Conservation (phyloP, 23 tunicate genomes). For the Halocynthia aurantium region DNA sequence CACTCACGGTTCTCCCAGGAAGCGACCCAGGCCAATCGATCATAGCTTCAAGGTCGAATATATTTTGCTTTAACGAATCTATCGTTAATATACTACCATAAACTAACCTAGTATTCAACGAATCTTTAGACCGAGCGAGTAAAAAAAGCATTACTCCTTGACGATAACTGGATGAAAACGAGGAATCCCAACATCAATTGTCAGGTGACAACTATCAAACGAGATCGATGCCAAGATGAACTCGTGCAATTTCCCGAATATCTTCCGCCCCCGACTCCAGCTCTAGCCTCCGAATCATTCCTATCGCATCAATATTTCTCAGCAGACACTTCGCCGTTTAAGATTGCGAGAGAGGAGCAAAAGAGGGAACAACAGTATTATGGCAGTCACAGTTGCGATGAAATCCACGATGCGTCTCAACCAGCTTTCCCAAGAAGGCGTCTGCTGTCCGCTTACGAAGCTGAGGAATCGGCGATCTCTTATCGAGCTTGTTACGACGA, state of each 20-base stretch:
- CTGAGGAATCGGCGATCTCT: background rate
- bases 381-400: background rate
- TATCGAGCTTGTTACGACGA: slow-evolving; percentile 28
- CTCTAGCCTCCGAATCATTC: slow-evolving; percentile 23
- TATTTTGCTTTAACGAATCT: background rate
- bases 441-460: slow-evolving; percentile 10
- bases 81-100: background rate
- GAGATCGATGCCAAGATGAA: background rate
- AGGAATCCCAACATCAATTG: slow-evolving; percentile 74
- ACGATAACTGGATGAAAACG: slow-evolving; percentile 83
- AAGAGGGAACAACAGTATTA: background rate
- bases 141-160: slow-evolving; percentile 64
- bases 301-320: slow-evolving; percentile 10
- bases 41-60: background rate
- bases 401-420: slow-evolving; percentile 13
- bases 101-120: background rate
- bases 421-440: slow-evolving; percentile 10
- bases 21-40: slow-evolving; percentile 40
- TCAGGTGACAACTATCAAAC: slow-evolving; percentile 35
- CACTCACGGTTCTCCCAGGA: slow-evolving; percentile 38
- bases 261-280: slow-evolving; percentile 29
- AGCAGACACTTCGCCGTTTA: slow-evolving; percentile 17
- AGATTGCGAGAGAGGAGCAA: slow-evolving; percentile 19
- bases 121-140: slow-evolving; percentile 69
- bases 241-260: slow-evolving; percentile 9